Evolutionary conservation across 2,113 vertebrate genomes (phyloP).

Genomic region (Psettodes erumei): DNA sequence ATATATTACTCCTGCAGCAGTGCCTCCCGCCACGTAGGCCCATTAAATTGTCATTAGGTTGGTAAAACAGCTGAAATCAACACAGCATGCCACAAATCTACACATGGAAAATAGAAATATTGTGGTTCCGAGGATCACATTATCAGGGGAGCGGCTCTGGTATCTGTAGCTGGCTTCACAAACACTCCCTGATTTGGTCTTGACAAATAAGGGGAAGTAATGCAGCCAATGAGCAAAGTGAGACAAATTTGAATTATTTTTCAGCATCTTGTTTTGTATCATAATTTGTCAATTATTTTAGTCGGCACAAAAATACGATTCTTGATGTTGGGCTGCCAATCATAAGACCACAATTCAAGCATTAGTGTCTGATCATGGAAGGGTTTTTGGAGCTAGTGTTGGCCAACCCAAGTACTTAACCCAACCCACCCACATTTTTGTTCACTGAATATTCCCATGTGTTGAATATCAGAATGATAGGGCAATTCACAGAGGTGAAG

Average conservation of each 20-base stretch:
- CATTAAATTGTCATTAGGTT: constrained; percentile 64
- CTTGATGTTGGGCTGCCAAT: too few relatives aligned
- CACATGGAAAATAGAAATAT: constrained; percentile 17
- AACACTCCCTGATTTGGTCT: background rate
- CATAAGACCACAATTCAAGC: background rate
- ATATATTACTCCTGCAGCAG: constrained; percentile 56
- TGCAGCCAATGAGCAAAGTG: background rate
- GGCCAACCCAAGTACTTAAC: background rate
- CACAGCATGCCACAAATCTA: constrained; percentile 22
- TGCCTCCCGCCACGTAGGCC: constrained; percentile 27
- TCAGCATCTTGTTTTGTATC: background rate
- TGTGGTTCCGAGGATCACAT: background rate
- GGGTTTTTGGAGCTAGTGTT: background rate
- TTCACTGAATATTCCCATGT: background rate
- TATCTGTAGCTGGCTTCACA: background rate
- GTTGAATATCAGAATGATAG: constrained; percentile 1
- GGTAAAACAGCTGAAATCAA: constrained; percentile 54
- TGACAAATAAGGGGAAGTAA: background rate
- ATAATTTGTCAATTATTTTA: background rate
- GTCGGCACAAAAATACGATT: too few relatives aligned
- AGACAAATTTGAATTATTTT: background rate
- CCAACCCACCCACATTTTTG: background rate
- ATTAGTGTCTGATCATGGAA: background rate
- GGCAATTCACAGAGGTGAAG: constrained; percentile 1
- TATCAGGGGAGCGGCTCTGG: background rate